A percentile compares a stretch with the other conserved stretches of the same genome.
phyloP scores from a whole-genome alignment of 53 echinoderm and acorn worm species.

The Zoroaster sp. region DNA sequence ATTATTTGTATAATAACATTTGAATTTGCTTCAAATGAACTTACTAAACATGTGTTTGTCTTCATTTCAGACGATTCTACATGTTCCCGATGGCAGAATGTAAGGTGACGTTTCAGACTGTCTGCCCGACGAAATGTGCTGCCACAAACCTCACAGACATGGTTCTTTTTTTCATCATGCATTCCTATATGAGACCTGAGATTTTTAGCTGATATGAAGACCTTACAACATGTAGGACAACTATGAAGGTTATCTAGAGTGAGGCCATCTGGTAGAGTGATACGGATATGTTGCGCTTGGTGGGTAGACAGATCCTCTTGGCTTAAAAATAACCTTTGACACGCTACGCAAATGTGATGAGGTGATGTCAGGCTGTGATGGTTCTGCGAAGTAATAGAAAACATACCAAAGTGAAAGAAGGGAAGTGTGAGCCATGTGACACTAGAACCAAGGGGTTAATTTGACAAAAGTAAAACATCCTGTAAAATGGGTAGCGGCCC shows the following conservation, averaged over 20 bases:
- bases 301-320: neutral
- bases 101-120: conserved; percentile 12
- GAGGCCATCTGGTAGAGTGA: neutral
- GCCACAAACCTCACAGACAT: conserved; percentile 57
- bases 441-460: too few species aligned
- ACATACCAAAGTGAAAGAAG: neutral
- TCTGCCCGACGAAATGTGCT: conserved; percentile 46
- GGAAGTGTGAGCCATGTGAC: too few species aligned
- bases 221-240: neutral
- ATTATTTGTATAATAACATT: too few species aligned
- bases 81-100: neutral
- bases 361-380: neutral
- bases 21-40: too few species aligned
- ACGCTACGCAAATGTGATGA: neutral
- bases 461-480: too few species aligned
- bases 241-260: neutral
- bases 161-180: conserved; percentile 31
- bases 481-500: too few species aligned
- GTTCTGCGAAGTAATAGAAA: neutral
- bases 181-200: neutral
- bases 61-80: neutral
- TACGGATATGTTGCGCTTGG: neutral
- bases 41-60: neutral
- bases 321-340: conserved; percentile 1
- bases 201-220: neutral